These are phyloP conservation scores for Leptopterna dolabrata DNA, from an alignment of 2,888 invertebrate genomes.

Conservation along the genomic window DNA sequence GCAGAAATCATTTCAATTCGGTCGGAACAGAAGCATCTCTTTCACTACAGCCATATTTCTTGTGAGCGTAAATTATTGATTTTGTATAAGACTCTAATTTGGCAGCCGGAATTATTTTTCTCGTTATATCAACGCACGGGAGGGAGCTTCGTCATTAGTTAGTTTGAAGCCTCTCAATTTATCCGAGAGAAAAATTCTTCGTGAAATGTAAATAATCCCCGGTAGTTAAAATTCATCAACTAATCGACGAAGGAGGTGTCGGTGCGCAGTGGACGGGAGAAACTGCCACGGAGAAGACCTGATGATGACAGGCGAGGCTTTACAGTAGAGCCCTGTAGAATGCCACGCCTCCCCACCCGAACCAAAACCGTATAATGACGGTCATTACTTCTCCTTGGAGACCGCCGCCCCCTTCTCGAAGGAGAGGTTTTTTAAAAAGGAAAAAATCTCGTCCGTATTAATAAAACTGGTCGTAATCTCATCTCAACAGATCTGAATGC, in stretches of 20 bases:
- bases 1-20: too few species aligned
- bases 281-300: background rate
- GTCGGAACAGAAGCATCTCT: too few species aligned
- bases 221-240: background rate
- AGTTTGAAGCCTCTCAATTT: background rate
- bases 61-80: too few species aligned
- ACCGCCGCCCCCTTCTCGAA: background rate
- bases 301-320: background rate
- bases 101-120: background rate
- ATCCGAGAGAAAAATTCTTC: background rate
- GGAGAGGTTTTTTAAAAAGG: background rate
- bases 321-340: background rate
- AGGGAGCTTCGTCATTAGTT: background rate
- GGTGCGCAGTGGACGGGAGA: background rate
- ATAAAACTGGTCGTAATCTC: slow-evolving; percentile 11
- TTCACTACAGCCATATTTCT: too few species aligned
- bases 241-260: background rate
- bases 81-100: background rate
- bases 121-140: background rate
- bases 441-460: background rate
- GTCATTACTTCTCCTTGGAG: background rate
- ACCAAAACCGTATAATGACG: background rate
- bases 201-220: background rate
- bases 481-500: background rate
- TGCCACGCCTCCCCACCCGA: background rate